A percentile compares a stretch with the other conserved stretches of the same genome.
Evolutionary conservation across 2,888 invertebrate genomes (phyloP).

Genomic region (Zeuzera pyrina): DNA sequence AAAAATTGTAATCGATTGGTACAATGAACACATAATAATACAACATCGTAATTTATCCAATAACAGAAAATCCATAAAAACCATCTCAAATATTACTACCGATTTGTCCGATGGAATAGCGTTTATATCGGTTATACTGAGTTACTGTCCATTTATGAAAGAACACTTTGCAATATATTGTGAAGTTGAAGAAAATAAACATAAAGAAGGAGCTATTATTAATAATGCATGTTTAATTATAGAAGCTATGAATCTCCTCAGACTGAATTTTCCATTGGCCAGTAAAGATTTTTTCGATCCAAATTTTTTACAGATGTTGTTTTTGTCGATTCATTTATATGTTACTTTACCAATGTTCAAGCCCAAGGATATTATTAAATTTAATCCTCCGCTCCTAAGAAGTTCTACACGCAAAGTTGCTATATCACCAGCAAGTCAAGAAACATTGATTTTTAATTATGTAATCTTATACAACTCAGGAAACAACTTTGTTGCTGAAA

Average conservation of each 20-base stretch:
- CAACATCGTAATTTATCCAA: slow-evolving; percentile 32
- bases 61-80: slow-evolving; percentile 31
- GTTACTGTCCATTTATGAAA: slow-evolving; percentile 72
- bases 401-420: slow-evolving; percentile 45
- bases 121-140: slow-evolving; percentile 65
- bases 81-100: slow-evolving; percentile 54
- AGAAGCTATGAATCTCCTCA: slow-evolving; percentile 67
- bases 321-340: slow-evolving; percentile 71
- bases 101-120: slow-evolving; percentile 72
- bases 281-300: slow-evolving; percentile 67
- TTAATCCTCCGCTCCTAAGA: slow-evolving; percentile 58
- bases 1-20: slow-evolving; percentile 48
- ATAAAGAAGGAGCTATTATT: slow-evolving; percentile 47
- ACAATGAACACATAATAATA: slow-evolving; percentile 39
- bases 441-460: slow-evolving; percentile 42
- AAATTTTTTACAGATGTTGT: slow-evolving; percentile 72
- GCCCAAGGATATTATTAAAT: slow-evolving; percentile 49
- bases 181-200: slow-evolving; percentile 44
- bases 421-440: slow-evolving; percentile 52
- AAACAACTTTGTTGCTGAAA: slow-evolving; percentile 52
- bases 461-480: slow-evolving; percentile 41
- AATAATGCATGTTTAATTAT: slow-evolving; percentile 74
- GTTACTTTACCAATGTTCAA: slow-evolving; percentile 67
- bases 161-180: slow-evolving; percentile 55
- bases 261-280: slow-evolving; percentile 67